Percentiles rank a stretch among this genome's conserved stretches.
These are phyloP conservation scores for Chydorus sphaericus DNA, from an alignment of 2,888 invertebrate genomes.

Conservation along the genomic window DNA sequence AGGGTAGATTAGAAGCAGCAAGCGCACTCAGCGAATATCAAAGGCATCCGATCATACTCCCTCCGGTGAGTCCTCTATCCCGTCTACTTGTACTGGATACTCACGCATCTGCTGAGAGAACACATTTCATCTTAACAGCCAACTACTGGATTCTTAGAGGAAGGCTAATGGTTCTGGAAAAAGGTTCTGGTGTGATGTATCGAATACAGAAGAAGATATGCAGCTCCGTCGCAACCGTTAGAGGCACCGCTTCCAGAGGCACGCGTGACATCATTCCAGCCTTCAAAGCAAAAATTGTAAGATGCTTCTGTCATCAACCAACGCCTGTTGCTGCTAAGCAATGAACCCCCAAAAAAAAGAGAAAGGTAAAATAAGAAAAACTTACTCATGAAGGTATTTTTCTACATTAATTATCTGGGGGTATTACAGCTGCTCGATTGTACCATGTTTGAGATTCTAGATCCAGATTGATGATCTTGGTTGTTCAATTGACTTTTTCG, in stretches of 20 bases:
- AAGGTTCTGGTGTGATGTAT: background rate
- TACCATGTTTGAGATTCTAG: too few species aligned
- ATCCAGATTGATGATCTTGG: too few species aligned
- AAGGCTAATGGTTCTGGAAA: background rate
- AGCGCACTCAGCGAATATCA: background rate
- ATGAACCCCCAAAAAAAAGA: too few species aligned
- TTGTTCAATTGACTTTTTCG: too few species aligned
- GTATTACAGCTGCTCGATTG: too few species aligned
- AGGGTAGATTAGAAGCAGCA: background rate
- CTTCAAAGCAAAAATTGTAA: too few species aligned
- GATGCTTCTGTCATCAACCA: too few species aligned
- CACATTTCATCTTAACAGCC: background rate
- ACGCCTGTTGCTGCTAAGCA: too few species aligned
- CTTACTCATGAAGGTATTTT: too few species aligned
- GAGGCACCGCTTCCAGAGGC: background rate
- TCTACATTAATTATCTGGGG: too few species aligned
- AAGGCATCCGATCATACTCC: conserved; percentile 3
- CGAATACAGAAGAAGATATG: background rate
- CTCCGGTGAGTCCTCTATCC: background rate
- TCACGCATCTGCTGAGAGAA: background rate
- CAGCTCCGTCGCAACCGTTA: background rate
- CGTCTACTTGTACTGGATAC: background rate
- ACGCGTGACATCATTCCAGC: background rate
- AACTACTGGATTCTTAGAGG: background rate
- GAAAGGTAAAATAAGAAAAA: too few species aligned